Conservation (phyloP, 2,113 vertebrate species). For the Dipodomys ordii region DNA sequence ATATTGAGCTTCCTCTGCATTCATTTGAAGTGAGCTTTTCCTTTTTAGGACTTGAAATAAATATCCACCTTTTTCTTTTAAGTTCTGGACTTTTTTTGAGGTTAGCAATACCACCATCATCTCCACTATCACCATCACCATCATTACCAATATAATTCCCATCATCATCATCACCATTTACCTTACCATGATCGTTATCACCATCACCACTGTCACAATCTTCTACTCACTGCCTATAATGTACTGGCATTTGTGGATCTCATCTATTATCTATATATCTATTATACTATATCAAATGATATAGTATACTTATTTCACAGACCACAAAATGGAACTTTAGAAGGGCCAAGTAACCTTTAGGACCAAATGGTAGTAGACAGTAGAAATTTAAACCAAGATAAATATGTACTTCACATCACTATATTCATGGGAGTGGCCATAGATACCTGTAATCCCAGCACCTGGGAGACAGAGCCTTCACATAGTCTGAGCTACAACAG, state of each 20-base stretch:
- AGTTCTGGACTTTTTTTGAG: background rate
- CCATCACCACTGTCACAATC: background rate
- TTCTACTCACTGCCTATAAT: background rate
- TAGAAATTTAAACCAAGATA: background rate
- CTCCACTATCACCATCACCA: background rate
- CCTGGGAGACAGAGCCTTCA: too few species aligned
- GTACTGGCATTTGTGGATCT: background rate
- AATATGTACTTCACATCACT: background rate
- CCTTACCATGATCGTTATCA: fast-evolving
- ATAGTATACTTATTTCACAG: background rate
- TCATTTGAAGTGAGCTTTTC: background rate
- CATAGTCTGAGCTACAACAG: too few species aligned
- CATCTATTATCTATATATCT: background rate
- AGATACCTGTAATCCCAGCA: too few species aligned
- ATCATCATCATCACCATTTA: too few species aligned
- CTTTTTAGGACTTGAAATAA: too few species aligned
- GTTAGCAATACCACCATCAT: background rate
- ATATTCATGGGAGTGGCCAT: background rate
- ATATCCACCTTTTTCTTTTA: background rate
- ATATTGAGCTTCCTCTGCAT: background rate
- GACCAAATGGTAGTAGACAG: background rate
- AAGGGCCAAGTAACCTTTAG: background rate
- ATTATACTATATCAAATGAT: too few species aligned
- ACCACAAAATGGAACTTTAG: background rate
- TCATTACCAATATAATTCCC: background rate